Conservation (phyloP, 2,888 invertebrate species). For the Nezara viridula region DNA sequence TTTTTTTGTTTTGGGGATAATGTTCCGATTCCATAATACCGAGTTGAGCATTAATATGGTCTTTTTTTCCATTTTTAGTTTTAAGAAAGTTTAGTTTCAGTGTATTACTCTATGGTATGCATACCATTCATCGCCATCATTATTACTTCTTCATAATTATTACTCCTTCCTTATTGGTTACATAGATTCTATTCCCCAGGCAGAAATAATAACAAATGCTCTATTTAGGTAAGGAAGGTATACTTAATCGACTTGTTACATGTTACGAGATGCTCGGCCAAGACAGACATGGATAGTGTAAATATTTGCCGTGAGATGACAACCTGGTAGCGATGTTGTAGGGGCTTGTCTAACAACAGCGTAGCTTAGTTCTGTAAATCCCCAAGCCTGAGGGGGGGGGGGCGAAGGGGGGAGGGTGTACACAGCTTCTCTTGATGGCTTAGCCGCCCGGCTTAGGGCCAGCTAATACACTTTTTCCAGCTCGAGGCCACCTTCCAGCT, state of each 20-base stretch:
- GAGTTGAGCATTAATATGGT: too few species aligned
- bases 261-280: neutral
- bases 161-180: too few species aligned
- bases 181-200: neutral
- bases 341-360: slow-evolving; percentile 2
- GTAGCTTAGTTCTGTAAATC: slow-evolving; percentile 35
- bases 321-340: neutral
- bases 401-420: neutral
- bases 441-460: neutral
- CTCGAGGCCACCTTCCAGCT: neutral
- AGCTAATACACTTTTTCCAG: slow-evolving; percentile 32
- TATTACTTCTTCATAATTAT: too few species aligned
- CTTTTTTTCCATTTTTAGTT: too few species aligned
- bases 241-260: slow-evolving; percentile 1
- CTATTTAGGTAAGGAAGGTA: neutral
- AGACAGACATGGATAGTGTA: slow-evolving; percentile 2
- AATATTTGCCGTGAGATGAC: slow-evolving; percentile 45
- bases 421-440: neutral
- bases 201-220: neutral
- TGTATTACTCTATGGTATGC: too few species aligned
- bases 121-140: too few species aligned
- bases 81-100: too few species aligned
- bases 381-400: neutral
- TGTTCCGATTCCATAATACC: too few species aligned
- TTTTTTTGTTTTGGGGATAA: too few species aligned